Evolutionary conservation across 2,888 invertebrate species (phyloP).

Genomic region (Andricus quercusramuli): DNA sequence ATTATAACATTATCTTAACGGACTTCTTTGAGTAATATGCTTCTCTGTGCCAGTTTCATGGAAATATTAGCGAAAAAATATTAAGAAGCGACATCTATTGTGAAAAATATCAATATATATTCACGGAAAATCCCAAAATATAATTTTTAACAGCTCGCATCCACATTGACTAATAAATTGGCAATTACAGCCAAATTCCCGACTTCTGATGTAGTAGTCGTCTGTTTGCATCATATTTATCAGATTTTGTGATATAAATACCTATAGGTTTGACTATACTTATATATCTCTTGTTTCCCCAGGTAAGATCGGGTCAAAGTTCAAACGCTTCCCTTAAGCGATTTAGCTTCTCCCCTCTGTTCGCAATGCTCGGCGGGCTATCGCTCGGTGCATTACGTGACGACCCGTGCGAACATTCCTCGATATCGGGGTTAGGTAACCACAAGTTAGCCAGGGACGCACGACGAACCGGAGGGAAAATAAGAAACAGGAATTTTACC

Average conservation of each 20-base stretch:
- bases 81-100: background rate
- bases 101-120: background rate
- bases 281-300: slow-evolving; percentile 20
- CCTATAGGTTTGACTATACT: background rate
- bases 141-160: no score
- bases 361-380: slow-evolving; percentile 19
- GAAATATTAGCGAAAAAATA: background rate
- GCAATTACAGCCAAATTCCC: no score
- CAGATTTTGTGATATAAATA: no score
- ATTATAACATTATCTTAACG: background rate
- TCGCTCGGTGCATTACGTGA: slow-evolving; percentile 40
- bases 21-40: background rate
- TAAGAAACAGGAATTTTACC: slow-evolving; percentile 40
- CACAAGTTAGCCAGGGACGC: slow-evolving; percentile 38
- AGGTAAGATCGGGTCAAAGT: slow-evolving; percentile 14
- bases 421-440: slow-evolving; percentile 41
- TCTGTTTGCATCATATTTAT: no score
- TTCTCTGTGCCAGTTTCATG: background rate
- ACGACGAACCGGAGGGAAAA: slow-evolving; percentile 25
- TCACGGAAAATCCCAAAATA: no score
- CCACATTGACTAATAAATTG: no score
- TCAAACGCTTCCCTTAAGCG: slow-evolving; percentile 38
- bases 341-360: slow-evolving; percentile 22
- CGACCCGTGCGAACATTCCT: slow-evolving; percentile 41
- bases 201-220: no score